These are phyloP conservation scores for Botia kubotai DNA, from an alignment of 2,797 vertebrate genomes.

Conservation along the genomic window DNA sequence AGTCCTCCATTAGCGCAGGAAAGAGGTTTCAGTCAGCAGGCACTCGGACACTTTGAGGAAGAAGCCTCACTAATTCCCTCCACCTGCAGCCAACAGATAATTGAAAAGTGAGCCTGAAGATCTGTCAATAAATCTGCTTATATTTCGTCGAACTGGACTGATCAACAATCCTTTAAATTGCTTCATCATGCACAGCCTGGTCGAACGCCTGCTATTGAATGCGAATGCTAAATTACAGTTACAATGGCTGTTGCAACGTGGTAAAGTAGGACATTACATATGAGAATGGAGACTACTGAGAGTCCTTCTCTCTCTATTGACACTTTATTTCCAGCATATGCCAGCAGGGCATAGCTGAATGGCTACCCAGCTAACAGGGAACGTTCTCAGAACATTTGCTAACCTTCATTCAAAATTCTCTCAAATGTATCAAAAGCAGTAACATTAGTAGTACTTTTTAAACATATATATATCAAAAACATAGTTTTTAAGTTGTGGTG, in stretches of 20 bases:
- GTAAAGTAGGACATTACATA: slow-evolving; percentile 52
- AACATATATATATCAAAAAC: no score
- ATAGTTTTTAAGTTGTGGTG: no score
- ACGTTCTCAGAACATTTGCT: no score
- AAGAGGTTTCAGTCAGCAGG: slow-evolving; percentile 27
- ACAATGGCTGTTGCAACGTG: slow-evolving; percentile 19
- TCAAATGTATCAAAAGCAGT: no score
- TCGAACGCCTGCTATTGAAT: neutral
- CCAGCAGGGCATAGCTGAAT: slow-evolving; percentile 42
- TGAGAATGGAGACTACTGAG: slow-evolving; percentile 35
- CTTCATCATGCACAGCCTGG: slow-evolving; percentile 7
- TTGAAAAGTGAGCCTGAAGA: slow-evolving; percentile 49
- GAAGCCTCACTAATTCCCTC: slow-evolving; percentile 23
- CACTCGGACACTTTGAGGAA: slow-evolving; percentile 14
- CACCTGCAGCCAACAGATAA: slow-evolving; percentile 56
- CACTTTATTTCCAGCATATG: slow-evolving; percentile 53
- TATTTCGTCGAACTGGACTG: slow-evolving; percentile 52
- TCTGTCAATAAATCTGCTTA: slow-evolving; percentile 38
- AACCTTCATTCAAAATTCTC: no score
- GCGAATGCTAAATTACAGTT: slow-evolving; percentile 4
- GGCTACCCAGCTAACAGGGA: neutral
- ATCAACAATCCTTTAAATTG: slow-evolving; percentile 38
- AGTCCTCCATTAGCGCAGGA: slow-evolving; percentile 52
- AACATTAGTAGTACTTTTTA: no score
- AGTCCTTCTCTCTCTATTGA: slow-evolving; percentile 49